phyloP scores from a whole-genome alignment of 1,140 invertebrate species.

The Copidosoma floridanum region DNA sequence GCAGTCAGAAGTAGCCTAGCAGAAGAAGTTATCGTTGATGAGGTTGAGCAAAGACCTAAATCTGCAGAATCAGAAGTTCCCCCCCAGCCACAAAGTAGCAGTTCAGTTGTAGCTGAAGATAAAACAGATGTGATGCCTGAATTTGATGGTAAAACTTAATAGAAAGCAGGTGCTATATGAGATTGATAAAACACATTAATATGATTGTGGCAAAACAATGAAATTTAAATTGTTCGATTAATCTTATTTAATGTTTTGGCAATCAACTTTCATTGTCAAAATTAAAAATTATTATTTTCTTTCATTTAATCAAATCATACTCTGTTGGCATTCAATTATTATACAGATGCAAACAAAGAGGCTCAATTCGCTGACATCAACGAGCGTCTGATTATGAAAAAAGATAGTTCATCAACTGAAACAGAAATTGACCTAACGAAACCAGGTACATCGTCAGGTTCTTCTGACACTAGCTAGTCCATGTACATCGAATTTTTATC shows the following conservation, averaged over 20 bases:
- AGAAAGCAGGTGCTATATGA: slow-evolving; percentile 24
- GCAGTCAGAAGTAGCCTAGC: slow-evolving; percentile 65
- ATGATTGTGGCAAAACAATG: no score
- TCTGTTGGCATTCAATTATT: no score
- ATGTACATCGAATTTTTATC: slow-evolving; percentile 2
- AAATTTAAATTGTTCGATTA: no score
- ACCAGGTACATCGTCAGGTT: slow-evolving; percentile 55
- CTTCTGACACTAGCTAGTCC: slow-evolving; percentile 54
- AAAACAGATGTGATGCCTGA: no score
- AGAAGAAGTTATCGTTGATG: slow-evolving; percentile 59
- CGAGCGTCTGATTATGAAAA: slow-evolving; percentile 52
- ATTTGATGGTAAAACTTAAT: slow-evolving; percentile 55
- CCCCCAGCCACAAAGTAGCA: slow-evolving; percentile 32
- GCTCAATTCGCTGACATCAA: slow-evolving; percentile 52
- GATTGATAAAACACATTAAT: no score
- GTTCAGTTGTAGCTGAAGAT: slow-evolving; percentile 41
- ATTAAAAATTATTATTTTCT: background rate
- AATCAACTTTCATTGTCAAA: background rate
- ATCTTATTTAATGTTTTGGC: background rate
- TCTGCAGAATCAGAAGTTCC: slow-evolving; percentile 46
- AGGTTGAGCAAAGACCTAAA: slow-evolving; percentile 41
- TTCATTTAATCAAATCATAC: no score
- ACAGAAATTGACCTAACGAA: slow-evolving; percentile 57
- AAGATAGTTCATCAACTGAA: slow-evolving; percentile 58
- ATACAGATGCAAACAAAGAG: slow-evolving; percentile 53